A percentile compares a stretch with the other conserved stretches of the same genome.
Evolutionary conservation across 2,113 vertebrate genomes (phyloP).

Genomic region (Speoplatyrhinus poulsoni): DNA sequence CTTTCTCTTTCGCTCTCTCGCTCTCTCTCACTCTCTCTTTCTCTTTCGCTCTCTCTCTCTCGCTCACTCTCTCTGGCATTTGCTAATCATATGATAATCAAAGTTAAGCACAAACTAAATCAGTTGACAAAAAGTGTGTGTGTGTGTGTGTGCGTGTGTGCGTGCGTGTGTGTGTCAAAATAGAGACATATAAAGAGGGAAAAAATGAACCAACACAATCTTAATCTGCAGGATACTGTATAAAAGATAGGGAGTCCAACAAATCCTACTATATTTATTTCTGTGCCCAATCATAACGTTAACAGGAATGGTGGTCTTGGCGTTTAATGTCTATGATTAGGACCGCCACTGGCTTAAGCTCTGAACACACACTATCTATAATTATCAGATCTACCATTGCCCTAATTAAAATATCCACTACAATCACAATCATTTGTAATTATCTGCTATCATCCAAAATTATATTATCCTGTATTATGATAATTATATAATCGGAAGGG

Average conservation of each 20-base stretch:
- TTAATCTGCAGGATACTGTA: not conserved
- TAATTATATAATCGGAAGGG: constrained; percentile 62
- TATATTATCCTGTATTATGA: constrained; percentile 38
- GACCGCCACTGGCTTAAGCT: constrained; percentile 24
- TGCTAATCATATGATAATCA: not conserved
- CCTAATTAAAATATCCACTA: constrained; percentile 52
- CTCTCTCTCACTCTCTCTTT: not conserved
- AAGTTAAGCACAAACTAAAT: not conserved
- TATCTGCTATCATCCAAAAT: constrained; percentile 59
- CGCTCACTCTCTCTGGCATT: not conserved
- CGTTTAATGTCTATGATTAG: constrained; percentile 46
- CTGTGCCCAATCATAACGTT: not conserved
- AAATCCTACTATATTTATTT: not conserved
- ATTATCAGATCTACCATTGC: constrained; percentile 51
- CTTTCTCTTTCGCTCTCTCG: not conserved
- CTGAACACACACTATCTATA: constrained; percentile 41
- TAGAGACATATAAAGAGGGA: not conserved
- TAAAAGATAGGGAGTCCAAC: not conserved
- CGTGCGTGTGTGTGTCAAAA: not conserved
- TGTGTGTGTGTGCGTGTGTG: not conserved
- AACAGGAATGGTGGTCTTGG: constrained; percentile 20
- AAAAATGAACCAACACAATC: not conserved
- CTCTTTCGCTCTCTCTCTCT: not conserved
- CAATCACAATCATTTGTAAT: constrained; percentile 47
- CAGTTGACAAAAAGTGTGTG: not conserved